Percentiles rank a stretch among this genome's conserved stretches.
phyloP scores from a whole-genome alignment of 2,888 invertebrate species.

The Stenolophus ochropezus region DNA sequence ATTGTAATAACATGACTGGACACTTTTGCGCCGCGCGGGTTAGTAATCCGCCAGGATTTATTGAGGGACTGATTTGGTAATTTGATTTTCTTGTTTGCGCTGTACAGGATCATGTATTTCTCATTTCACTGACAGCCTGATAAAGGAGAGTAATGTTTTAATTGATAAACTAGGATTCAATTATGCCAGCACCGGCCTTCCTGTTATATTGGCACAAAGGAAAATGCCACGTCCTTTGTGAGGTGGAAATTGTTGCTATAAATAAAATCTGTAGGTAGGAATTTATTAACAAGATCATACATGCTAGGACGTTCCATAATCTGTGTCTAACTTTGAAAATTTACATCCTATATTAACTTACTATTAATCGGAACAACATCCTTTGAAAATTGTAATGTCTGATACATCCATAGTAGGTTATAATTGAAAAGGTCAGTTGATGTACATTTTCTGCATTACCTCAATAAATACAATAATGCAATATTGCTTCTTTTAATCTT shows the following conservation, averaged over 20 bases:
- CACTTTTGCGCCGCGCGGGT: not conserved
- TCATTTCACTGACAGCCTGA: not conserved
- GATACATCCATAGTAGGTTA: too few species aligned
- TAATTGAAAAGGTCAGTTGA: too few species aligned
- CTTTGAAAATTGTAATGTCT: too few species aligned
- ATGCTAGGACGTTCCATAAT: not conserved
- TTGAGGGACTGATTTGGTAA: not conserved
- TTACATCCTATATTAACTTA: not conserved
- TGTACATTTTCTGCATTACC: too few species aligned
- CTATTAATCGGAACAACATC: too few species aligned
- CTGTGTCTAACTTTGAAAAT: not conserved
- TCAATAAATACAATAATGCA: too few species aligned
- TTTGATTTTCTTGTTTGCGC: not conserved
- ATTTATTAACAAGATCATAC: not conserved
- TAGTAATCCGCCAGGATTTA: not conserved
- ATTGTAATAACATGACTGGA: conserved; percentile 34
- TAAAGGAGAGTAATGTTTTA: not conserved
- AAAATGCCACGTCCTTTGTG: not conserved
- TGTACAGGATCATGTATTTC: not conserved
- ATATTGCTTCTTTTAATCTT: too few species aligned
- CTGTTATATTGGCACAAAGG: not conserved
- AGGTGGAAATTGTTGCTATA: not conserved
- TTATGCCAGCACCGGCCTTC: not conserved
- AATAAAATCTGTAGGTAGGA: not conserved
- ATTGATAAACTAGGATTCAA: not conserved